phyloP scores from a whole-genome alignment of 2,888 invertebrate genomes.

The Geotrupes spiniger region DNA sequence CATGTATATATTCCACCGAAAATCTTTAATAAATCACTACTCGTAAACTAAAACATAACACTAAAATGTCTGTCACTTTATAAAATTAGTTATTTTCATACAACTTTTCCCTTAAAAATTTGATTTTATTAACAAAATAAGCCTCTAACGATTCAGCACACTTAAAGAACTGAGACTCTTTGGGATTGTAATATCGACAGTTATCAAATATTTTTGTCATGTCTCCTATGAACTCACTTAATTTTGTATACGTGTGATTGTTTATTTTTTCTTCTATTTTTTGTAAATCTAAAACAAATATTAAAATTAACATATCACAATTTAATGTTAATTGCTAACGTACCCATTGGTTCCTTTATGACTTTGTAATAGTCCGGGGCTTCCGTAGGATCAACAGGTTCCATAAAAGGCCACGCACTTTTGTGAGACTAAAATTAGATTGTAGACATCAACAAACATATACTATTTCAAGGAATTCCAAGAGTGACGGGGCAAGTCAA shows the following conservation, averaged over 20 bases:
- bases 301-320: background rate
- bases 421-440: slow-evolving; percentile 86
- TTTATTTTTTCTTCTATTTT: slow-evolving; percentile 87
- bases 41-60: slow-evolving; percentile 1
- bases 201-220: slow-evolving; percentile 99
- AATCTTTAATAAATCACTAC: slow-evolving; percentile 7
- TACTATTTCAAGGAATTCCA: background rate
- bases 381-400: slow-evolving; percentile 93
- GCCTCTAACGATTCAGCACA: slow-evolving; percentile 95
- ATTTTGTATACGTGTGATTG: slow-evolving; percentile 76
- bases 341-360: slow-evolving; percentile 95
- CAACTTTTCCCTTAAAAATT: slow-evolving; percentile 80
- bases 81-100: slow-evolving; percentile 55
- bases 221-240: slow-evolving; percentile 95
- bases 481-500: background rate
- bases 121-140: slow-evolving; percentile 92
- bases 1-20: slow-evolving; percentile 1
- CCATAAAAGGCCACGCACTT: slow-evolving; percentile 97
- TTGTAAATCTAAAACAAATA: slow-evolving; percentile 74
- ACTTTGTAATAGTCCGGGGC: slow-evolving; percentile 96
- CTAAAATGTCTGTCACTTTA: slow-evolving; percentile 13
- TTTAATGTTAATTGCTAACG: slow-evolving; percentile 46
- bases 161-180: slow-evolving; percentile 92
- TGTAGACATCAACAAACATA: slow-evolving; percentile 24
- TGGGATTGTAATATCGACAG: slow-evolving; percentile 95